Conservation (phyloP, 1,140 invertebrate species). For the Acromyrmex charruanus region DNA sequence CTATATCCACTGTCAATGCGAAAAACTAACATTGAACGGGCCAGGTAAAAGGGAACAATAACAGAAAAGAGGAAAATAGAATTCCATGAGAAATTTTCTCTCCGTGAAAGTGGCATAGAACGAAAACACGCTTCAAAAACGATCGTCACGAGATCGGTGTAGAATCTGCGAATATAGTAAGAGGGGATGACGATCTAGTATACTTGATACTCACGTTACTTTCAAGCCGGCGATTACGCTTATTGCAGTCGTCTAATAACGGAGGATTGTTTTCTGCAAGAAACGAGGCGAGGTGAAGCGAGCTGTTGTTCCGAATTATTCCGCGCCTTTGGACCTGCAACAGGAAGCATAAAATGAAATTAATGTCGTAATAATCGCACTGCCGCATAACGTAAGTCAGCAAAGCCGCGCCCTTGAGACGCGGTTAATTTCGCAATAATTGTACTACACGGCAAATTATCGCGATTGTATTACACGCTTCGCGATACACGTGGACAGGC, state of each 20-base stretch:
- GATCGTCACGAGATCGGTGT: constrained; percentile 38
- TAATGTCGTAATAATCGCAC: constrained; percentile 74
- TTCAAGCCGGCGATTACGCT: constrained; percentile 54
- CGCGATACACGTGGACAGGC: constrained; percentile 4
- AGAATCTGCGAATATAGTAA: neutral
- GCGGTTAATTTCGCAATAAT: constrained; percentile 72
- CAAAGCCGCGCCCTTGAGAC: constrained; percentile 61
- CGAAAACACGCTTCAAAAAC: constrained; percentile 43
- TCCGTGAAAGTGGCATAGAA: neutral
- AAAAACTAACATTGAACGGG: constrained; percentile 29
- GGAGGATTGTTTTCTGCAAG: constrained; percentile 65
- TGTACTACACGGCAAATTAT: constrained; percentile 72
- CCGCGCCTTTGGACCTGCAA: constrained; percentile 70
- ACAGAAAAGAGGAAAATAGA: constrained; percentile 13
- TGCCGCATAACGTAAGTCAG: constrained; percentile 60
- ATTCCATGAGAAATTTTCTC: constrained; percentile 10
- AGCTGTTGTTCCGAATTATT: constrained; percentile 73
- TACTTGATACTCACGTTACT: constrained; percentile 67
- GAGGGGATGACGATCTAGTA: constrained; percentile 47
- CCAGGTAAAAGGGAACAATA: constrained; percentile 32
- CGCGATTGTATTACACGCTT: constrained; percentile 52
- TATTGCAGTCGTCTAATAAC: constrained; percentile 73
- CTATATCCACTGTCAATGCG: constrained; percentile 31
- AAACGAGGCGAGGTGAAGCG: neutral
- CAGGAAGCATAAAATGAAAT: constrained; percentile 75